Evolutionary conservation across 2,888 invertebrate species (phyloP), one percentile per base, ranked within the genome.

Genomic region (Galerucella nymphaeae): DNA sequence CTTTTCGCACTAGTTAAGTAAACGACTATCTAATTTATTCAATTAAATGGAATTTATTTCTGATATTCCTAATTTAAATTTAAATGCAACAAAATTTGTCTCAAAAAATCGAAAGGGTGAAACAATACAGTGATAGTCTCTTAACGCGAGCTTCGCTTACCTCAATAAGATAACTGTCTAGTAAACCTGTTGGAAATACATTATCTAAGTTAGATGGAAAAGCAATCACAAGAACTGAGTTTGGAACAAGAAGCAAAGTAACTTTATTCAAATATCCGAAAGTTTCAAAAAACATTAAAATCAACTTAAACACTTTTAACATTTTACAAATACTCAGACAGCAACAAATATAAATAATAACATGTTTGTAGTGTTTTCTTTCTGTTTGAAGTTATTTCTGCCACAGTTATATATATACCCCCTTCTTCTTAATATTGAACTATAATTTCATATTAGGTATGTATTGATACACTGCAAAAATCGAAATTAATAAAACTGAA

Each of bases 201-300:
- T 62, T 69, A 5, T 64, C 10, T n/a, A 70, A 59, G 38, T 13
- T 18, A 9, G 70, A 18, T 16, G 61, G 53, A 18, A 62, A 16
- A 14, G 53, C 18, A 16, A 41, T n/a, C 10, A 61, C 48, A 11
- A 10, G 59, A n/a, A 30, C 14, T 41, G 62, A 8, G 16, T 69
- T 23, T 14, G 62, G 69, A 62, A 69, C 55, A 61, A 50, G 20
- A 66, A 58, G 18, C 42, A 30, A 16, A 58, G 20, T 50, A 16
- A n/a, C 63, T 57, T 18, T 70, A n/a, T 41, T 18, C 23, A 70
- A 63, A 70, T 58, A 20, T 23, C 45, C 70, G 13, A 63, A 61
- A 14, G 14, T 16, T 30, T 70, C 63, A 20, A 63, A 45, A 30
- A 70, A 9, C 11, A 57, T 48, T 13, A 70, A 57, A 45, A 58